Percentiles rank a stretch among this genome's conserved stretches.
Conservation (phyloP, 2,888 invertebrate species). For the Drosophila stalkeri region DNA sequence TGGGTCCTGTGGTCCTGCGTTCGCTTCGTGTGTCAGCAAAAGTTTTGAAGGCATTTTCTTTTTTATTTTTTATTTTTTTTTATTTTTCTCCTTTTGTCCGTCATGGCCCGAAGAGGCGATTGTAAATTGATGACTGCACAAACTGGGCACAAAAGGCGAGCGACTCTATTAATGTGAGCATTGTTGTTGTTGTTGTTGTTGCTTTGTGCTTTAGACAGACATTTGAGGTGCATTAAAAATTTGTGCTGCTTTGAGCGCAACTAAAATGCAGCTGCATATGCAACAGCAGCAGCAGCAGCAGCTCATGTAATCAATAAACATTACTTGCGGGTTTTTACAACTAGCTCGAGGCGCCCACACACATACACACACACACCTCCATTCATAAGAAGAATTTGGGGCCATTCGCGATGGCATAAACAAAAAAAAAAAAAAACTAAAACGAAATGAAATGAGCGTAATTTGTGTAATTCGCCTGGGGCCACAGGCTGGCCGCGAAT, state of each 20-base stretch:
- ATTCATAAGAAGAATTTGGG: conserved; percentile 5
- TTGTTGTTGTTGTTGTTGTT: conserved; percentile 7
- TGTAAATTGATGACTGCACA: conserved; percentile 42
- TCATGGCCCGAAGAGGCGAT: conserved; percentile 25
- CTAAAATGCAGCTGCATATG: conserved; percentile 18
- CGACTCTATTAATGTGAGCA: conserved; percentile 20
- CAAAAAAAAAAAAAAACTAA: conserved; percentile 30
- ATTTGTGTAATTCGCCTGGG: conserved; percentile 49
- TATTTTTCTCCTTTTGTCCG: conserved; percentile 16
- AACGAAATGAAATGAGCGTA: conserved; percentile 44
- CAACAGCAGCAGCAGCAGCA: conserved; percentile 1
- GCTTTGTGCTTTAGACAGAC: conserved; percentile 1
- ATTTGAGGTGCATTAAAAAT: conserved; percentile 27
- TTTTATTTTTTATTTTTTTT: conserved; percentile 5
- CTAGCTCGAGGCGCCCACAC: conserved; percentile 48
- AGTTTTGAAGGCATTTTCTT: conserved; percentile 23
- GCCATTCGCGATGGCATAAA: conserved; percentile 64
- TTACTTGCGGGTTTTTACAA: conserved; percentile 52
- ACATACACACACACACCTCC: background rate
- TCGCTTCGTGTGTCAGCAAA: conserved; percentile 28
- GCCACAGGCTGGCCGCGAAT: conserved; percentile 34
- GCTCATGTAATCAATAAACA: conserved; percentile 58
- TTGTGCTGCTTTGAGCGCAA: conserved; percentile 16
- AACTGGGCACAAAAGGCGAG: conserved; percentile 20
- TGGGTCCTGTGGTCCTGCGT: background rate